Evolutionary conservation across 1,140 invertebrate genomes (phyloP).

Genomic region (Bombus cullumanus): DNA sequence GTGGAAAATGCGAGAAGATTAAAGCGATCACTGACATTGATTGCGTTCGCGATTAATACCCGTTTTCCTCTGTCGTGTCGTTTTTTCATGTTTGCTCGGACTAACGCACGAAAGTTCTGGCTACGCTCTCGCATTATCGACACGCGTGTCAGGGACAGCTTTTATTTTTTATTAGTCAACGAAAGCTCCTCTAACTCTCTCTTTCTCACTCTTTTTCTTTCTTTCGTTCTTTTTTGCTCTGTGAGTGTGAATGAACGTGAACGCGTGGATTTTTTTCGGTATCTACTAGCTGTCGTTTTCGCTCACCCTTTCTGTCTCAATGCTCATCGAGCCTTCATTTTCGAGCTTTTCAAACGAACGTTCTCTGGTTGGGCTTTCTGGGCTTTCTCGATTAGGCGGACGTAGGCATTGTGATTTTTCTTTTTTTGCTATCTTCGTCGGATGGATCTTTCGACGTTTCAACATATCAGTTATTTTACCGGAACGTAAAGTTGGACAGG

Average conservation of each 20-base stretch:
- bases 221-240: not conserved
- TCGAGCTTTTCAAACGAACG: not conserved
- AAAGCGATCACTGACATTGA: slow-evolving; percentile 68
- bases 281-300: not conserved
- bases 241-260: not conserved
- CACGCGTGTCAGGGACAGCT: not conserved
- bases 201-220: not conserved
- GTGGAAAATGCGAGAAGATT: slow-evolving; percentile 54
- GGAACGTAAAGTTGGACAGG: not conserved
- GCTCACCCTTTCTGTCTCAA: not conserved
- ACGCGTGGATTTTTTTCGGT: not conserved
- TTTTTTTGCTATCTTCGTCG: not conserved
- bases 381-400: slow-evolving; percentile 12
- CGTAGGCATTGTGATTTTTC: not conserved
- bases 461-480: not conserved
- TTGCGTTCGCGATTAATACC: slow-evolving; percentile 61
- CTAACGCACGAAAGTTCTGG: not conserved
- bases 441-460: not conserved
- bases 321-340: slow-evolving; percentile 23
- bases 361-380: not conserved
- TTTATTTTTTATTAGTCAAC: slow-evolving; percentile 23
- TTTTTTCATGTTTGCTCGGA: slow-evolving; percentile 51
- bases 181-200: slow-evolving; percentile 3
- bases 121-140: slow-evolving; percentile 49
- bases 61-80: slow-evolving; percentile 15